These are phyloP conservation scores for Myoxocephalus aenaeus DNA, from an alignment of 2,797 vertebrate genomes.

Conservation along the genomic window DNA sequence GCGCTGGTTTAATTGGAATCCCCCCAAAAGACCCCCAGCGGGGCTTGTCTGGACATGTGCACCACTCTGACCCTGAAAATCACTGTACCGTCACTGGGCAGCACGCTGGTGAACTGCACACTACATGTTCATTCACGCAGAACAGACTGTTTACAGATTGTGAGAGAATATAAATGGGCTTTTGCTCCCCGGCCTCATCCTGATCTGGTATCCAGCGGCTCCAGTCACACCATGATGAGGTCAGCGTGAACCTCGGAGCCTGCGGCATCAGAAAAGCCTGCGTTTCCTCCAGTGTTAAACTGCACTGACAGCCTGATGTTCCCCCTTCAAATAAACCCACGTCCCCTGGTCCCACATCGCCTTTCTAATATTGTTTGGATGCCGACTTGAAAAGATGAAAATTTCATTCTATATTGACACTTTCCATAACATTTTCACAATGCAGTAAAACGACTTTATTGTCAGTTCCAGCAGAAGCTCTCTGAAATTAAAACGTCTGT, in stretches of 20 bases:
- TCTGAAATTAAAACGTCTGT: slow-evolving; percentile 65
- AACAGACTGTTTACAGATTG: slow-evolving; percentile 73
- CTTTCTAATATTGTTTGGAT: slow-evolving; percentile 47
- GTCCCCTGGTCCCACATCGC: slow-evolving; percentile 42
- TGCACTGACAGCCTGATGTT: slow-evolving; percentile 59
- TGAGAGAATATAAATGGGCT: slow-evolving; percentile 65
- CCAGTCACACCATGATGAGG: slow-evolving; percentile 50
- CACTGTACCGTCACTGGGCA: slow-evolving; percentile 66
- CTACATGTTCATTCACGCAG: slow-evolving; percentile 50
- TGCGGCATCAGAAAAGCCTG: slow-evolving; percentile 36
- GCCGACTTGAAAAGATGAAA: slow-evolving; percentile 46
- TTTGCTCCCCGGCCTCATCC: slow-evolving; percentile 24
- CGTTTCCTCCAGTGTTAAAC: slow-evolving; percentile 42
- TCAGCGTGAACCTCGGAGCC: slow-evolving; percentile 38
- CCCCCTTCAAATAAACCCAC: slow-evolving; percentile 65
- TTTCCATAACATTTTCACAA: slow-evolving; percentile 38
- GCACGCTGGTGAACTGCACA: slow-evolving; percentile 51
- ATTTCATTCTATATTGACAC: slow-evolving; percentile 42
- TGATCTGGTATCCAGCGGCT: slow-evolving; percentile 27
- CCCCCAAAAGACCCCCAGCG: slow-evolving; percentile 60
- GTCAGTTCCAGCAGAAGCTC: slow-evolving; percentile 25
- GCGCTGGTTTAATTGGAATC: slow-evolving; percentile 64
- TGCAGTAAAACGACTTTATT: slow-evolving; percentile 37
- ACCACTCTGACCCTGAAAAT: slow-evolving; percentile 70
- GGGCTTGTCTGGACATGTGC: slow-evolving; percentile 55